These are phyloP conservation scores for Harlomillsia oculata DNA, from an alignment of 1,140 invertebrate species.

Conservation along the genomic window DNA sequence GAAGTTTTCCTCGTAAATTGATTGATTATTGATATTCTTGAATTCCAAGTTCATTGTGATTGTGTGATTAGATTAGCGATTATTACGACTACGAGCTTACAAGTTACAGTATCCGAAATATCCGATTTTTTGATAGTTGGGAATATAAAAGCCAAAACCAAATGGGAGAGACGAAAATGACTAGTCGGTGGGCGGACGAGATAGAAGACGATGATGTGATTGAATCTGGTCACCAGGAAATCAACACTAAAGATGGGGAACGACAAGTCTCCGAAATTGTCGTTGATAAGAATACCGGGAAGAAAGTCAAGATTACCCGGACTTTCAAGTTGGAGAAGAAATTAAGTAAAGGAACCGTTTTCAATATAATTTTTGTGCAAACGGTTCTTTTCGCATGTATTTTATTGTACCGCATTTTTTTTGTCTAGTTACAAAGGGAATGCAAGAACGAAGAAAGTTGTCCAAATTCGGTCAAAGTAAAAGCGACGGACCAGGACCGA, in stretches of 20 bases:
- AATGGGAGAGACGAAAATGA: conserved; percentile 8
- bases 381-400: background rate
- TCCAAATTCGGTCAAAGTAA: conserved; percentile 84
- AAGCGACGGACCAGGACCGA: conserved; percentile 85
- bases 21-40: no score
- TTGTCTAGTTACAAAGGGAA: conserved; percentile 68
- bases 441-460: conserved; percentile 85
- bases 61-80: no score
- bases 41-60: no score
- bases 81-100: no score
- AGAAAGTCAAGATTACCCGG: conserved; percentile 19
- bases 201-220: conserved; percentile 20
- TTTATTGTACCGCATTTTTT: background rate
- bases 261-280: conserved; percentile 22
- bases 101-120: no score
- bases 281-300: conserved; percentile 22
- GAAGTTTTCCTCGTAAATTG: no score
- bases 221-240: background rate
- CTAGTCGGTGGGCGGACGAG: conserved; percentile 25
- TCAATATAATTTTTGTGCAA: background rate
- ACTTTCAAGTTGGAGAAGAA: conserved; percentile 26
- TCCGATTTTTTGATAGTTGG: background rate
- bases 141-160: background rate
- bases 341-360: conserved; percentile 19
- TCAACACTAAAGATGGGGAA: conserved; percentile 15